phyloP scores from a whole-genome alignment of 2,113 vertebrate genomes.

The Panurus biarmicus region DNA sequence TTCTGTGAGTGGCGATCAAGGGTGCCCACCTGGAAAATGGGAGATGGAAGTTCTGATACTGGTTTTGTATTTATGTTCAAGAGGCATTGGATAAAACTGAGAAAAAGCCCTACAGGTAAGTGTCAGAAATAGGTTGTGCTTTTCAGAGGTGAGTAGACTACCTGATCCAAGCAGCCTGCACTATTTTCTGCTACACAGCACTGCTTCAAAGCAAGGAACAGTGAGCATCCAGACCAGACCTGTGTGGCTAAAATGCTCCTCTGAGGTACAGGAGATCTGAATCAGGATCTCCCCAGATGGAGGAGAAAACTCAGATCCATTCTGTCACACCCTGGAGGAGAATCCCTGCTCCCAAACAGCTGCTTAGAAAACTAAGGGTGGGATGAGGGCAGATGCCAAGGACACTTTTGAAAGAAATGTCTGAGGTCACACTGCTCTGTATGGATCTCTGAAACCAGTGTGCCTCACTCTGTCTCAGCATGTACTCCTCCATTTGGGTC shows the following conservation, averaged over 20 bases:
- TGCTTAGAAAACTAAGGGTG: neutral
- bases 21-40: neutral
- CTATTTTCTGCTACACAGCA: neutral
- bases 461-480: neutral
- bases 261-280: neutral
- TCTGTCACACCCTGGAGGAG: neutral
- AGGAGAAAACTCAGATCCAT: neutral
- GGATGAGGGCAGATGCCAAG: neutral
- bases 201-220: neutral
- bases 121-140: neutral
- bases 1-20: neutral
- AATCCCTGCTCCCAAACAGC: neutral
- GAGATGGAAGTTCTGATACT: neutral
- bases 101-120: neutral
- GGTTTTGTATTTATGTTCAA: neutral
- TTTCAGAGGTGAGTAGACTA: neutral
- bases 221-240: neutral
- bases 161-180: neutral
- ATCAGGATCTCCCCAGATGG: neutral
- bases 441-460: fast-evolving
- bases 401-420: neutral
- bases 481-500: neutral
- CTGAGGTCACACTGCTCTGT: neutral
- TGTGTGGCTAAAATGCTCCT: neutral
- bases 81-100: neutral